Evolutionary conservation across 1,140 invertebrate species (phyloP).

Genomic region (Drosophila tsacasi): DNA sequence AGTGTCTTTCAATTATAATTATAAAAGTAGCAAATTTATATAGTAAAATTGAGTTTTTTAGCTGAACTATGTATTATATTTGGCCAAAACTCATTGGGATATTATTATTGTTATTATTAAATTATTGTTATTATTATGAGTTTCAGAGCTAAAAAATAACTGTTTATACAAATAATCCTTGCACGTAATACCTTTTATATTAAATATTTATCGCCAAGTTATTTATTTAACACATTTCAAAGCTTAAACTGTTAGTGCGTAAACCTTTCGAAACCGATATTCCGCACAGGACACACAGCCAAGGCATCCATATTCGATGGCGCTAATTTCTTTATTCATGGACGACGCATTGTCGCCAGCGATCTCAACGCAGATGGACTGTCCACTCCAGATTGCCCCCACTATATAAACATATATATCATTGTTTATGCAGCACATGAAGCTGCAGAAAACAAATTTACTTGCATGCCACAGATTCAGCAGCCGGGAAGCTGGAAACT

Average conservation of each 20-base stretch:
- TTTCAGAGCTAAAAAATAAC: background rate
- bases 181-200: no score
- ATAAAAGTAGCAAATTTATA: no score
- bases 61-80: no score
- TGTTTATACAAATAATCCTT: no score
- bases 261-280: slow-evolving; percentile 39
- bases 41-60: background rate
- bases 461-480: slow-evolving; percentile 76
- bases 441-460: slow-evolving; percentile 73
- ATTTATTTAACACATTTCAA: background rate
- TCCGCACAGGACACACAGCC: background rate
- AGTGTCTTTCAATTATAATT: no score
- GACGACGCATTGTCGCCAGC: slow-evolving; percentile 16
- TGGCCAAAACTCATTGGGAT: background rate
- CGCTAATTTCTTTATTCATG: slow-evolving; percentile 80
- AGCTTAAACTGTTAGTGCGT: background rate
- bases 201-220: background rate
- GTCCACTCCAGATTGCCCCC: background rate
- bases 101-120: background rate
- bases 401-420: slow-evolving; percentile 5
- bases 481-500: slow-evolving; percentile 18
- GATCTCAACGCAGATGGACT: background rate
- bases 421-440: slow-evolving; percentile 75
- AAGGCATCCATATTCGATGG: slow-evolving; percentile 49
- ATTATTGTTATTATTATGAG: background rate